These are phyloP conservation scores for Nycteola revayana DNA, from an alignment of 2,888 invertebrate genomes.

Conservation along the genomic window DNA sequence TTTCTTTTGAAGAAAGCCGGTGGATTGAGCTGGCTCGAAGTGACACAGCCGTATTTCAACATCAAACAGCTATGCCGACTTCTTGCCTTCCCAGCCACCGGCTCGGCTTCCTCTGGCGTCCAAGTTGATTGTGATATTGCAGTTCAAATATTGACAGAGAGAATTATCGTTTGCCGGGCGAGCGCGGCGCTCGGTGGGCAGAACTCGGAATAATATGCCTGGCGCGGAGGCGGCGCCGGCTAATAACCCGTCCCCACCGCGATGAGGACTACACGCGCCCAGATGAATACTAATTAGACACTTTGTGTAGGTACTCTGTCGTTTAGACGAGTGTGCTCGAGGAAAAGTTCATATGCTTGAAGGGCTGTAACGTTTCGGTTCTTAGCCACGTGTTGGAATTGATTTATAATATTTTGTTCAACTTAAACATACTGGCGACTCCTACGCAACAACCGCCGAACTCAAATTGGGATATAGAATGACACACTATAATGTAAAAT, in stretches of 20 bases:
- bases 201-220: conserved; percentile 79
- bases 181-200: conserved; percentile 75
- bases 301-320: conserved; percentile 62
- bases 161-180: conserved; percentile 62
- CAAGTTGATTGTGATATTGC: conserved; percentile 47
- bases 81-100: conserved; percentile 90
- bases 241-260: conserved; percentile 82
- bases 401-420: conserved; percentile 6
- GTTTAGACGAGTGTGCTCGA: conserved; percentile 30
- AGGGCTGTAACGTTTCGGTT: conserved; percentile 25
- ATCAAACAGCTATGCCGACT: conserved; percentile 93
- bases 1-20: conserved; percentile 70
- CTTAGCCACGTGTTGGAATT: conserved; percentile 15
- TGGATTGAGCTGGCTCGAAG: conserved; percentile 90
- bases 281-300: conserved; percentile 81
- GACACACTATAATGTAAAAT: conserved; percentile 7
- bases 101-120: conserved; percentile 53
- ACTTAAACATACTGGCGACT: conserved; percentile 2
- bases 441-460: conserved; percentile 10
- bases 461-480: conserved; percentile 13
- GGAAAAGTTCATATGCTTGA: conserved; percentile 30
- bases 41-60: conserved; percentile 89
- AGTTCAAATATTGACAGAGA: conserved; percentile 72
- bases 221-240: conserved; percentile 80
- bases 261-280: conserved; percentile 76